Evolutionary conservation across 53 echinoderm and acorn worm species (phyloP), one percentile per base, ranked within the genome.

Genomic region (Pentamera pediparva): DNA sequence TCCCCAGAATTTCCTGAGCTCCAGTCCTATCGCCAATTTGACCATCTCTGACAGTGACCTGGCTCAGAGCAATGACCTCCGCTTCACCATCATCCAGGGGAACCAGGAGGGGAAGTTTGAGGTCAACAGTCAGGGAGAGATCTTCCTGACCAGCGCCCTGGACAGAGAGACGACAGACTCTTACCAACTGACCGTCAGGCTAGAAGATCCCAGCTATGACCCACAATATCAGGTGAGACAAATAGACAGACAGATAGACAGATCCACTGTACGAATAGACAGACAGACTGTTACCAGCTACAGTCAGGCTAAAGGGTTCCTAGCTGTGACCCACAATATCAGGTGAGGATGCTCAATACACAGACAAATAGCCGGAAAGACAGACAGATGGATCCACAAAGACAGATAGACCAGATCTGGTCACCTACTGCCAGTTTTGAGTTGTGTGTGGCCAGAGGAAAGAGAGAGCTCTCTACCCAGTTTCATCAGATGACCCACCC

Each of bases 101-200:
- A 79, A 94, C 59, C 84, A 87, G 5, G 67, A 79, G 25, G 87
- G 85, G 0, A 40, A 75, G 43, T 94, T 94, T 76, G 78, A 82
- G 64, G 87, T 94, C 60, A 87, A 90, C 71, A 57, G 78, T 20
- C 78, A 78, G 33, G 92, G 92, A 22, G 76, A 92, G 64, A 82
- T 92, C 50, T 85, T 70, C 22, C 59, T 82, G 50, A 86, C 85
- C 6, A 72, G 26, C 11, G 58, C 73, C 5, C 60, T 92, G 58
- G 93, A 93, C 52, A 60, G 93, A 22, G 93, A 93, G 73, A 15
- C 11, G 30, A 79, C 77, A 35, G 89, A 75, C 2, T 47, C 45
- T 3, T 93, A 89, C 70, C 82, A 93, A 35, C 81, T 93, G 30
- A 57, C 84, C 20, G 77, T 93, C 18, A 47, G 65, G 45, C 79